phyloP scores from a whole-genome alignment of 1,140 invertebrate genomes.

The Heliconius congener region DNA sequence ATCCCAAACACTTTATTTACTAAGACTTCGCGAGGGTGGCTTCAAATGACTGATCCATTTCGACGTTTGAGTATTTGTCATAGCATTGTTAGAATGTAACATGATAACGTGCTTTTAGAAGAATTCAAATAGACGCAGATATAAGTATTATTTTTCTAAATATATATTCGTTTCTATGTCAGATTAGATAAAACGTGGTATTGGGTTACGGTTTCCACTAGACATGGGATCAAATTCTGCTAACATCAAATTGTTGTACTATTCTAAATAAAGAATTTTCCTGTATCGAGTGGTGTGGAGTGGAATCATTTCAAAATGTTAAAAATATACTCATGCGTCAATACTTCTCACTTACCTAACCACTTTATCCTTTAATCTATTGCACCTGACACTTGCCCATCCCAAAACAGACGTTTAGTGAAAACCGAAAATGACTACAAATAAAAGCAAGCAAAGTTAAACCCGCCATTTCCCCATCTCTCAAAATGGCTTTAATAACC shows the following conservation, averaged over 20 bases:
- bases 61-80: background rate
- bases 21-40: background rate
- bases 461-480: background rate
- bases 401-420: background rate
- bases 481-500: slow-evolving; percentile 12
- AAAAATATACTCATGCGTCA: too few species aligned
- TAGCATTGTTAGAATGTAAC: background rate
- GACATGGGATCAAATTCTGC: too few species aligned
- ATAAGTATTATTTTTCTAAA: background rate
- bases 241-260: too few species aligned
- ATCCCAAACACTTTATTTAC: background rate
- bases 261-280: too few species aligned
- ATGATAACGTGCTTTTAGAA: background rate
- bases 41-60: background rate
- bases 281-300: too few species aligned
- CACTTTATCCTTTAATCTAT: too few species aligned
- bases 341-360: too few species aligned
- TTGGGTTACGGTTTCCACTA: too few species aligned
- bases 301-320: too few species aligned
- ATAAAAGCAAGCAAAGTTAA: background rate
- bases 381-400: background rate
- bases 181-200: too few species aligned
- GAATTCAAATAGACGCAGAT: background rate
- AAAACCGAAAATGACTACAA: background rate
- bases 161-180: too few species aligned